These are phyloP conservation scores for Fistularia tabacaria DNA, from an alignment of 2,797 vertebrate species.

Conservation along the genomic window DNA sequence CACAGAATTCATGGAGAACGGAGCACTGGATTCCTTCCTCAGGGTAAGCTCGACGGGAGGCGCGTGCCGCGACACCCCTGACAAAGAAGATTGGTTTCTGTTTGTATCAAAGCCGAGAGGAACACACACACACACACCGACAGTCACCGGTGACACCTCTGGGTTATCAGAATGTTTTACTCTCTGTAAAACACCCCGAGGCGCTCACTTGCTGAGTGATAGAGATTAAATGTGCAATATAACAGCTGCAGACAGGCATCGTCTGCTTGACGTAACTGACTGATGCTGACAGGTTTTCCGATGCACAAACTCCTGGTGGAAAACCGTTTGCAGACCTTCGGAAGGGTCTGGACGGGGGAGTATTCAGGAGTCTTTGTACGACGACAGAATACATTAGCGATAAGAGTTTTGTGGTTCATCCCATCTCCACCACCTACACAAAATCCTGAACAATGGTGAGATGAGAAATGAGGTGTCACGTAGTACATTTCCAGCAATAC, in stretches of 20 bases:
- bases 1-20: constrained; percentile 99
- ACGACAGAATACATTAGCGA: constrained; percentile 51
- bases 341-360: constrained; percentile 33
- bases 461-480: constrained; percentile 60
- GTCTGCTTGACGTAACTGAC: constrained; percentile 57
- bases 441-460: constrained; percentile 45
- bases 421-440: constrained; percentile 44
- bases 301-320: constrained; percentile 51
- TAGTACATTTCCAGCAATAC: constrained; percentile 49
- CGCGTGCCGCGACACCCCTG: constrained; percentile 17
- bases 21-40: constrained; percentile 95
- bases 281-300: constrained; percentile 62
- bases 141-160: constrained; percentile 47
- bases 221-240: constrained; percentile 68
- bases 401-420: constrained; percentile 37
- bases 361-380: constrained; percentile 44
- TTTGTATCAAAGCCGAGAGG: constrained; percentile 46
- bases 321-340: constrained; percentile 52
- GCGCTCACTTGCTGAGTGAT: constrained; percentile 59
- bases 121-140: constrained; percentile 34
- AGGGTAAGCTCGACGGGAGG: constrained; percentile 77
- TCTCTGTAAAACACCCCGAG: constrained; percentile 60
- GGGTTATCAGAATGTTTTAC: constrained; percentile 60
- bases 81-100: constrained; percentile 46
- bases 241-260: constrained; percentile 56